These are phyloP conservation scores for Venturia canescens DNA, from an alignment of 1,140 invertebrate genomes.

Conservation along the genomic window DNA sequence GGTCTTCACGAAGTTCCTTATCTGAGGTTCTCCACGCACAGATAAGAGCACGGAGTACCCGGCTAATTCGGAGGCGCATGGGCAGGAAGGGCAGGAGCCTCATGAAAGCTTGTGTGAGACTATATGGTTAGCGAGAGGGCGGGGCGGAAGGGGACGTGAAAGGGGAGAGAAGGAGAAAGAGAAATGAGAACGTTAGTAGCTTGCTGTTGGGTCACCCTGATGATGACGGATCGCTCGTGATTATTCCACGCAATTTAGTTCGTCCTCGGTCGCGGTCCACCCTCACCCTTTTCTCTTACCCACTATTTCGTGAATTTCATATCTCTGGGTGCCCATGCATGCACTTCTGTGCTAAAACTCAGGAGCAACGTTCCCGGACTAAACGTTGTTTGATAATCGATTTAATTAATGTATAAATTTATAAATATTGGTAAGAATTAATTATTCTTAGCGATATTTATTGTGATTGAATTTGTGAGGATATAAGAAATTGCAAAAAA, in stretches of 20 bases:
- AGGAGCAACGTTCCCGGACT: too few relatives aligned
- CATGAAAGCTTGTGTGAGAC: not conserved
- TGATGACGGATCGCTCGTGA: slow-evolving; percentile 65
- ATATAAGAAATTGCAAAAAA: too few relatives aligned
- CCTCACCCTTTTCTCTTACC: not conserved
- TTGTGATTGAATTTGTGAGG: too few relatives aligned
- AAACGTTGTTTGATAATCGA: too few relatives aligned
- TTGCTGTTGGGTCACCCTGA: slow-evolving; percentile 50
- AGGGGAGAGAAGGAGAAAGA: slow-evolving; percentile 6
- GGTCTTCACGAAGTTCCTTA: not conserved
- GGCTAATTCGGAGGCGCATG: not conserved
- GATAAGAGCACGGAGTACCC: not conserved
- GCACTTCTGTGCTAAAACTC: not conserved
- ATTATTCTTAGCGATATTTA: too few relatives aligned
- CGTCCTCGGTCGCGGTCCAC: slow-evolving; percentile 40
- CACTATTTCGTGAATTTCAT: not conserved
- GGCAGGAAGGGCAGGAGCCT: not conserved
- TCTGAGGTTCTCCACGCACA: not conserved
- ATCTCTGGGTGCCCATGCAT: not conserved
- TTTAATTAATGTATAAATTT: too few relatives aligned
- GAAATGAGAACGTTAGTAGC: slow-evolving; percentile 29
- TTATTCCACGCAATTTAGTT: slow-evolving; percentile 63
- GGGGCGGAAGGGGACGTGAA: not conserved
- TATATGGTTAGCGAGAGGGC: not conserved
- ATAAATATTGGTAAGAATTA: too few relatives aligned